Percentiles rank a stretch among this genome's conserved stretches.
Conservation (phyloP, 1,140 invertebrate genomes). For the Drosophila leontia region DNA sequence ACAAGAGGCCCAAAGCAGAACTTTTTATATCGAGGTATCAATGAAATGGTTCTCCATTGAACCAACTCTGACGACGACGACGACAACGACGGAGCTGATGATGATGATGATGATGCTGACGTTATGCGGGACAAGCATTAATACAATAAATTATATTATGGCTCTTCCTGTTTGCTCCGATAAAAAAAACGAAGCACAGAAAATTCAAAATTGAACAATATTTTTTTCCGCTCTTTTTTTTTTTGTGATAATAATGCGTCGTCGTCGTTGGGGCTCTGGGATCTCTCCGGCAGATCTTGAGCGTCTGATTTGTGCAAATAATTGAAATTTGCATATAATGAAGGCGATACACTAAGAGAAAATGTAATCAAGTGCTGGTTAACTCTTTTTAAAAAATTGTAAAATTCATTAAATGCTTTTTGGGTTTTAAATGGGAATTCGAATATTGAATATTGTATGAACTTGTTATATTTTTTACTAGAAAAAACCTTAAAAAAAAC, state of each 20-base stretch:
- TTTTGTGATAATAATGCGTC: conserved; percentile 71
- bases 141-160: conserved; percentile 84
- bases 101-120: conserved; percentile 35
- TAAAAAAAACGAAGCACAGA: conserved; percentile 57
- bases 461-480: too few relatives aligned
- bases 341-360: conserved; percentile 37
- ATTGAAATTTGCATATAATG: conserved; percentile 84
- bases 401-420: neutral
- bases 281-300: conserved; percentile 59
- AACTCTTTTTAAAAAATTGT: neutral
- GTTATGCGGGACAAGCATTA: conserved; percentile 79
- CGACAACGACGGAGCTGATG: neutral
- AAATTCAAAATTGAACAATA: conserved; percentile 72
- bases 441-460: too few relatives aligned
- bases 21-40: conserved; percentile 56
- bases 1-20: conserved; percentile 35
- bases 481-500: too few relatives aligned
- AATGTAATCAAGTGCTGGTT: neutral
- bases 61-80: conserved; percentile 25
- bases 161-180: conserved; percentile 79
- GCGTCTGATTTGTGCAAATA: conserved; percentile 82
- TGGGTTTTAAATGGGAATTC: neutral
- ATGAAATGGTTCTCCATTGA: conserved; percentile 62
- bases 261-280: conserved; percentile 29
- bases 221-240: conserved; percentile 40